Base-by-base conservation (phyloP, 1,140 invertebrate species). In the Bombus balteatus region DNA sequence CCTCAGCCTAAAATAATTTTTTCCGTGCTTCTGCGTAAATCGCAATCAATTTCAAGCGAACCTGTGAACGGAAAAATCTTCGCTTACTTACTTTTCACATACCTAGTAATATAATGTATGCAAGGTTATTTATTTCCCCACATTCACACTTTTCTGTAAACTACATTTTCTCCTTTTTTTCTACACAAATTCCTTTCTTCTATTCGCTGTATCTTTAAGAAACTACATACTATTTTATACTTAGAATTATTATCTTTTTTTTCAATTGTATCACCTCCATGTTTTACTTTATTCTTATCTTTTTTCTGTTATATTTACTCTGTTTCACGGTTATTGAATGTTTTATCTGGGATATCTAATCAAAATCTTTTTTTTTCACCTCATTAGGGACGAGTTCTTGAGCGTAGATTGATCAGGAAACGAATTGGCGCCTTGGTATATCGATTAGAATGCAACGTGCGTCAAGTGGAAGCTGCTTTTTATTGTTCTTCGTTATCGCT, bases 331-430 rank as follows among this genome's bases (percentile, higher is more conserved):
- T 22, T 32, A 59, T 43, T 34, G 25, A 47, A n/a, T 25, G 15
- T 15, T 65, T 70, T 72, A 65, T 81, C 53, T n/a, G 13, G 18
- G n/a, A 25, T 81, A 88, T 79, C 80, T 88, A 88, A 89, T 88
- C 88, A 43, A 18, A 62, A n/a, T 2, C 43, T 5, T 9, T 41
- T n/a, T n/a, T 65, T 53, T 66, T 57, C 62, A 22, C 1, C 34
- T 72, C 66, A 62, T 81, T 53, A 80, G n/a, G 15, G 70, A n/a
- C 34, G 3, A 66, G 34, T 62, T 53, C n/a, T 72, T 18, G 4
- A 39, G n/a, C 32, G 25, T 71, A 15, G 28, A 13, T 78, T 47
- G n/a, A 84, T 79, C 43, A 47, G 57, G 32, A 37, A 59, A 79
- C 39, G n/a, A 18, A 79, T 43, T 43, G 53, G 4, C 47, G 66